These are phyloP conservation scores for Anolis apletophallus DNA, from an alignment of 2,797 vertebrate species.

Conservation along the genomic window DNA sequence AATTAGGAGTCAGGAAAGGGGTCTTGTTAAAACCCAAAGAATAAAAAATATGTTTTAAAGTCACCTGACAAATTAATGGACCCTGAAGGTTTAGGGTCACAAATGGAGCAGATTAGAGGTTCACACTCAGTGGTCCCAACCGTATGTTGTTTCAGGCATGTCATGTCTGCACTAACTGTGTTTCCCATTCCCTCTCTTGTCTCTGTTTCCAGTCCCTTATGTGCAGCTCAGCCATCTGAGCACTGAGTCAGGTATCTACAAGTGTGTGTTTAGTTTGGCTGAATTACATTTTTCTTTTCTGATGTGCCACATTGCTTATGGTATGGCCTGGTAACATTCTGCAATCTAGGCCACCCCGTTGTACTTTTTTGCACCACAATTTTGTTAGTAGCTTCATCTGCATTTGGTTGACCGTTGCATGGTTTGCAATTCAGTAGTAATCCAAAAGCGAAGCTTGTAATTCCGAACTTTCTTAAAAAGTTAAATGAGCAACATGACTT, in stretches of 20 bases:
- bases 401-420: constrained; percentile 66
- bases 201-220: constrained; percentile 85
- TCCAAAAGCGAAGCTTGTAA: constrained; percentile 42
- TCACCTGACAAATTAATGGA: neutral
- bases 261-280: constrained; percentile 56
- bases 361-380: constrained; percentile 23
- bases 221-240: constrained; percentile 92
- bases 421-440: constrained; percentile 54
- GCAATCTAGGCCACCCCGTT: constrained; percentile 19
- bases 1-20: neutral
- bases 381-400: constrained; percentile 58
- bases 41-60: neutral
- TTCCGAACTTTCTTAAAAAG: constrained; percentile 53
- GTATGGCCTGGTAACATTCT: constrained; percentile 71
- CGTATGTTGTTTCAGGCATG: constrained; percentile 29
- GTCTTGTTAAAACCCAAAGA: neutral
- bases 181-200: constrained; percentile 77
- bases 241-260: constrained; percentile 94
- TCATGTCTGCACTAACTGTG: constrained; percentile 59
- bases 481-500: constrained; percentile 14
- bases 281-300: constrained; percentile 11
- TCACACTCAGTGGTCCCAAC: neutral
- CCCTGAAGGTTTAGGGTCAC: neutral
- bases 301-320: constrained; percentile 67
- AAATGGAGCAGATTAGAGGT: neutral